phyloP scores from a whole-genome alignment of 2,888 invertebrate genomes.

The Caprella mutica region DNA sequence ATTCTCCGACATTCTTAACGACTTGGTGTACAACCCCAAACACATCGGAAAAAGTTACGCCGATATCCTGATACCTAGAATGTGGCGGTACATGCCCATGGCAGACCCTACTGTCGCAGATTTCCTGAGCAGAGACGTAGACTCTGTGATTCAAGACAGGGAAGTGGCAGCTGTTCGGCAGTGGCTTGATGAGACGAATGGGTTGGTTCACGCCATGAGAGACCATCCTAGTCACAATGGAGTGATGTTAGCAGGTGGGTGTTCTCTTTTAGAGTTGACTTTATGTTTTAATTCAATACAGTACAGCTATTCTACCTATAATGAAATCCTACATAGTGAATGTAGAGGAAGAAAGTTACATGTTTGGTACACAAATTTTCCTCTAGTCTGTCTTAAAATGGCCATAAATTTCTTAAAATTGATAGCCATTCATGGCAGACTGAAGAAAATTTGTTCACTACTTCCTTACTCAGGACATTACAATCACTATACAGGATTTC shows the following conservation, averaged over 20 bases:
- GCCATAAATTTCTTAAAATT: too few relatives aligned
- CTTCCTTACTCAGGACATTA: too few relatives aligned
- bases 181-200: constrained; percentile 23
- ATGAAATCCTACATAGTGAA: too few relatives aligned
- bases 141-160: constrained; percentile 20
- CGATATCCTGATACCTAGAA: constrained; percentile 12
- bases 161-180: constrained; percentile 26
- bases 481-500: too few relatives aligned
- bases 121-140: constrained; percentile 25
- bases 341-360: neutral
- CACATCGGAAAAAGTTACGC: constrained; percentile 2
- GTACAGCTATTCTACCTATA: too few relatives aligned
- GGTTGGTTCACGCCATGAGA: constrained; percentile 25
- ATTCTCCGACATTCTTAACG: neutral
- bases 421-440: too few relatives aligned
- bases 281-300: too few relatives aligned
- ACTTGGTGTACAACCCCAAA: neutral
- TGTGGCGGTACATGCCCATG: constrained; percentile 30
- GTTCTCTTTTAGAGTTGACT: neutral
- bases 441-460: too few relatives aligned
- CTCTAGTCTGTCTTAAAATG: too few relatives aligned
- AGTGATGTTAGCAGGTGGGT: constrained; percentile 26
- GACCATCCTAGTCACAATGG: constrained; percentile 33
- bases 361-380: neutral
- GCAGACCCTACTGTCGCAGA: constrained; percentile 20